Evolutionary conservation across 2,888 invertebrate species (phyloP), one percentile per base, ranked within the genome.

Genomic region (Hydrotaea diabolus): DNA sequence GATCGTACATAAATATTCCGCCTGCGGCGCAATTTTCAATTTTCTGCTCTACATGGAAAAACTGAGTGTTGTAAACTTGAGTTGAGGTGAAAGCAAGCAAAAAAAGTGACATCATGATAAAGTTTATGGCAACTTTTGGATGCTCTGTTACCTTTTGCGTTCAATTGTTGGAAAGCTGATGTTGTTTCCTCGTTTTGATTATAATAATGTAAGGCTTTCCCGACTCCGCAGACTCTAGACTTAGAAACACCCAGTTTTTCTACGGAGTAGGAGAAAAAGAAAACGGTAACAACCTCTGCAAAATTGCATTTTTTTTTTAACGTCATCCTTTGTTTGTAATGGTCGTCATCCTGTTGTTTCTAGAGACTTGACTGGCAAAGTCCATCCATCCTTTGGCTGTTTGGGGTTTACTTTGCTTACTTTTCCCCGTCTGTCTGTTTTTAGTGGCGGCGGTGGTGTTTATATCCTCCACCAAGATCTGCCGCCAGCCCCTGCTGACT

Each of bases 1-100:
- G 82, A 82, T 80, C 74, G 82, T 31, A 62, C 62, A 36, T 81
- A 82, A 83, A 80, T 76, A 83, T 80, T 80, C 78, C 80, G 86
- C 87, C 86, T 85, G 86, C 85, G 86, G 86, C 86, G 87, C 74
- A 87, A 88, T 88, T 87, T 88, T 88, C 88, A 88, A 88, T 88
- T 88, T 88, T 88, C 87, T 86, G 85, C 85, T 85, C 85, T 86
- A 86, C 86, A 87, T 86, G 85, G 82, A 87, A 87, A n/a, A 87
- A 86, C 83, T 76, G 86, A 87, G 87, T 86, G 85, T 80, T 82
- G 36, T 2, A 66, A 43, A 66, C 66, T 57, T 7, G n/a, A n/a
- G n/a, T n/a, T 7, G 23, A 17, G 15, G 66, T 17, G 39, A 21
- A 5, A 19, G 43, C n/a, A 19, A 13, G 59, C 76, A 57, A 17